phyloP scores from a whole-genome alignment of 2,797 vertebrate genomes.

The Phalanger gymnotis region DNA sequence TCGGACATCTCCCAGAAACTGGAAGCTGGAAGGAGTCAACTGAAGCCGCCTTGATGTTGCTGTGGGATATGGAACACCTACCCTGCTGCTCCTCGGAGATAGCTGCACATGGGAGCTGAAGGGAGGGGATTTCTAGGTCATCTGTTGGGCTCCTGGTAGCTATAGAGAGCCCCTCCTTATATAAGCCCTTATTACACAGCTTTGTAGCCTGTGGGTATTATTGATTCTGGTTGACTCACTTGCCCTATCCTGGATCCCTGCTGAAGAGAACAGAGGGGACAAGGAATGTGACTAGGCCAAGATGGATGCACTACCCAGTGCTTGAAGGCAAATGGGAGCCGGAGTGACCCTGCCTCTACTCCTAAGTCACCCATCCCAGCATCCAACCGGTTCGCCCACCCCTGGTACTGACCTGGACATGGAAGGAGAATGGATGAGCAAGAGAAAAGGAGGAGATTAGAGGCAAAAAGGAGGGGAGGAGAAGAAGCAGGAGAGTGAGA shows the following conservation, averaged over 20 bases:
- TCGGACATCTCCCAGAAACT: conserved; percentile 75
- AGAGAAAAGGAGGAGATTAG: not conserved
- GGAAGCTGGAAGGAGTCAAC: conserved; percentile 60
- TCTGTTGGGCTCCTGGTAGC: not conserved
- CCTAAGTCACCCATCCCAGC: not conserved
- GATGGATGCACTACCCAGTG: not conserved
- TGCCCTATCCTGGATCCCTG: conserved; percentile 19
- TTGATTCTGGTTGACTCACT: not conserved
- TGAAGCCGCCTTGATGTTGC: conserved; percentile 60
- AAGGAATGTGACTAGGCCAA: conserved; percentile 20
- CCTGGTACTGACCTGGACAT: conserved; percentile 15
- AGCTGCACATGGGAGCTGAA: conserved; percentile 45
- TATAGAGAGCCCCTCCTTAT: conserved; percentile 25
- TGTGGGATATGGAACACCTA: conserved; percentile 47
- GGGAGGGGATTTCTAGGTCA: conserved; percentile 27
- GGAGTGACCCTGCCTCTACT: not conserved
- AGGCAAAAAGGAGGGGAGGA: not conserved
- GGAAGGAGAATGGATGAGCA: conserved; percentile 10
- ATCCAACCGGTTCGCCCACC: not conserved
- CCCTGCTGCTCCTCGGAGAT: conserved; percentile 55
- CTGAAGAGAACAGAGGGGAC: conserved; percentile 16
- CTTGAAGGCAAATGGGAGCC: not conserved
- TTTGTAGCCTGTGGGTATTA: not conserved
- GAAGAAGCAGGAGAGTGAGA: not conserved
- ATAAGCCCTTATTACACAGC: not conserved